Evolutionary conservation across 1,140 invertebrate species (phyloP).

Genomic region (Drosophila persimilis): DNA sequence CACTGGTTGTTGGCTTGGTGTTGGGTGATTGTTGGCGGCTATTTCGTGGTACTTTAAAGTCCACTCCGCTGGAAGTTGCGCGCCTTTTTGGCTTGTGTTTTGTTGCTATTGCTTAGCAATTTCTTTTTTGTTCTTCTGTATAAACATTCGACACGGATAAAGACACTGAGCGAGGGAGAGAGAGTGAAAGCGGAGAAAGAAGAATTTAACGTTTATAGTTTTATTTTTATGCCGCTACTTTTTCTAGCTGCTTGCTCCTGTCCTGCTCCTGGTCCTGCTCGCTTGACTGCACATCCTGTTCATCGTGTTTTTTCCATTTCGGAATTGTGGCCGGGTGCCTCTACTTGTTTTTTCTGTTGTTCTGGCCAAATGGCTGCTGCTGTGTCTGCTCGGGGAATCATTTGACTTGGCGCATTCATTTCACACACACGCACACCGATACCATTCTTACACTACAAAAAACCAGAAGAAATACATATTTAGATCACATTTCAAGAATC

Average conservation of each 20-base stretch:
- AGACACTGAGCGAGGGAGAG: not conserved
- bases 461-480: too few relatives aligned
- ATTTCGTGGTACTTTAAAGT: conserved; percentile 72
- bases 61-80: conserved; percentile 37
- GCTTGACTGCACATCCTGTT: conserved; percentile 74
- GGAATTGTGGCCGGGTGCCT: conserved; percentile 31
- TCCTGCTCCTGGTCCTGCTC: conserved; percentile 38
- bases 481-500: too few relatives aligned
- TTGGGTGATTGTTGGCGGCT: conserved; percentile 16
- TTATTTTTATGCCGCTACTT: conserved; percentile 30
- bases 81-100: conserved; percentile 46
- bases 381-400: conserved; percentile 57
- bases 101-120: conserved; percentile 33
- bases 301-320: conserved; percentile 39
- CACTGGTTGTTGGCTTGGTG: conserved; percentile 1
- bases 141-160: too few relatives aligned
- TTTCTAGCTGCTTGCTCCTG: too few relatives aligned
- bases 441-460: too few relatives aligned
- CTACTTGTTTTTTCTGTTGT: conserved; percentile 37
- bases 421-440: conserved; percentile 8
- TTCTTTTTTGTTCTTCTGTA: conserved; percentile 10
- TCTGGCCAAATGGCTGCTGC: conserved; percentile 18
- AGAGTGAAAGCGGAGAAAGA: not conserved
- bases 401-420: conserved; percentile 68
- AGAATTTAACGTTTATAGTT: conserved; percentile 35